Conservation (phyloP, 2,888 invertebrate genomes). For the Drosophila tripunctata region DNA sequence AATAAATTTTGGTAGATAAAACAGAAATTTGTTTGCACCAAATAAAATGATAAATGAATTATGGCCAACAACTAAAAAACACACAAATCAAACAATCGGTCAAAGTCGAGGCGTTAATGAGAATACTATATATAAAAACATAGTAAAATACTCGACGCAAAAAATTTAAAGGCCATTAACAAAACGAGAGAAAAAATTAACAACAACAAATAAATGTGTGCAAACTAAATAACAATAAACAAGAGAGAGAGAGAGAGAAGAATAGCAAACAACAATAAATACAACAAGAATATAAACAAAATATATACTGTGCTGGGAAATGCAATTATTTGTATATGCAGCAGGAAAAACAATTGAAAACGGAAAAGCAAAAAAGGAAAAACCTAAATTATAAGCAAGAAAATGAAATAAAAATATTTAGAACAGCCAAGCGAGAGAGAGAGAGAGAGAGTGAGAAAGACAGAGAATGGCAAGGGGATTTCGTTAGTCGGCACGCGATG, state of each 20-base stretch:
- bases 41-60: constrained; percentile 51
- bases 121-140: constrained; percentile 15
- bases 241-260: background rate
- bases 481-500: constrained; percentile 53
- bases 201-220: constrained; percentile 9
- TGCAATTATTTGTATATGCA: constrained; percentile 24
- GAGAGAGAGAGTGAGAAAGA: background rate
- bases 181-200: constrained; percentile 15
- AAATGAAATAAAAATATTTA: constrained; percentile 1
- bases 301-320: constrained; percentile 18
- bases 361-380: background rate
- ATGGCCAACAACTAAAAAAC: constrained; percentile 37
- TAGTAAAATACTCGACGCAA: constrained; percentile 7
- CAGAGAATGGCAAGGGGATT: background rate
- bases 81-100: no score
- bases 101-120: constrained; percentile 48
- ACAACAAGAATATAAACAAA: constrained; percentile 2
- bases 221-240: constrained; percentile 24
- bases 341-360: constrained; percentile 6
- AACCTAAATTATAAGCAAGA: constrained; percentile 3
- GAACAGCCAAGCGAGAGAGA: background rate
- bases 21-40: constrained; percentile 16
- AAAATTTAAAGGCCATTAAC: constrained; percentile 51
- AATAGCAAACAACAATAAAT: constrained; percentile 8
- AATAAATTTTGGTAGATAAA: constrained; percentile 29